Conservation (phyloP, 2,113 vertebrate species). For the Forbesichthys agassizii region DNA sequence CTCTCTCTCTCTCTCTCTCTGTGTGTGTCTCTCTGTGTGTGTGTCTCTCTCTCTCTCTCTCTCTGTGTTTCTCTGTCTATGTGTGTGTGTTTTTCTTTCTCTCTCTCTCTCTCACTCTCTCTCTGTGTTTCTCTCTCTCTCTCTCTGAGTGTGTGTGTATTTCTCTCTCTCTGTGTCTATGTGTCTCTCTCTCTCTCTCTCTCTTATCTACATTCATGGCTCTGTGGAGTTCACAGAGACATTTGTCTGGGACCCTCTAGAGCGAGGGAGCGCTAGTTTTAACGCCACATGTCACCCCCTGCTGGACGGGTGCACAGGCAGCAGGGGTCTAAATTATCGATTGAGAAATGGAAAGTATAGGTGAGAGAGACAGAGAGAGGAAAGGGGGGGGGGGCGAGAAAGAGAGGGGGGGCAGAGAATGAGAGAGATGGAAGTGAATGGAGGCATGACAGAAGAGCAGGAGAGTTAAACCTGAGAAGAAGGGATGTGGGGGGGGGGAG, state of each 20-base stretch:
- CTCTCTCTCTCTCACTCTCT: too few species aligned
- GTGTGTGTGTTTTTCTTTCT: too few species aligned
- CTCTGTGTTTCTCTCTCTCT: too few species aligned
- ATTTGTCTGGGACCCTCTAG: not conserved
- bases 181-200: not conserved
- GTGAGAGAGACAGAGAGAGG: not conserved
- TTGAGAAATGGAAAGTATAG: slow-evolving; percentile 5
- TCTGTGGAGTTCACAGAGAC: not conserved
- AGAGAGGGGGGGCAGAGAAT: too few species aligned
- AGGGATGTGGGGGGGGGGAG: slow-evolving; percentile 56
- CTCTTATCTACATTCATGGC: not conserved
- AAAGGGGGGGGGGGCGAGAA: not conserved
- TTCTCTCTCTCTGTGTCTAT: too few species aligned
- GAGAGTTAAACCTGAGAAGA: slow-evolving; percentile 22
- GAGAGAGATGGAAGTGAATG: slow-evolving; percentile 4
- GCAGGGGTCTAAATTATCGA: slow-evolving; percentile 26
- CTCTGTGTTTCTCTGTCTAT: too few species aligned
- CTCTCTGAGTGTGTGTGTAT: too few species aligned
- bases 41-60: too few species aligned
- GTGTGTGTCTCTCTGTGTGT: not conserved
- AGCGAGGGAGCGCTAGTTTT: not conserved
- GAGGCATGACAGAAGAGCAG: not conserved
- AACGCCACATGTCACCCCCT: slow-evolving; percentile 21
- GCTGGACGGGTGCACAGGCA: slow-evolving; percentile 10
- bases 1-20: too few species aligned